Conservation (phyloP, 2,797 vertebrate genomes). For the Loriculus beryllinus region DNA sequence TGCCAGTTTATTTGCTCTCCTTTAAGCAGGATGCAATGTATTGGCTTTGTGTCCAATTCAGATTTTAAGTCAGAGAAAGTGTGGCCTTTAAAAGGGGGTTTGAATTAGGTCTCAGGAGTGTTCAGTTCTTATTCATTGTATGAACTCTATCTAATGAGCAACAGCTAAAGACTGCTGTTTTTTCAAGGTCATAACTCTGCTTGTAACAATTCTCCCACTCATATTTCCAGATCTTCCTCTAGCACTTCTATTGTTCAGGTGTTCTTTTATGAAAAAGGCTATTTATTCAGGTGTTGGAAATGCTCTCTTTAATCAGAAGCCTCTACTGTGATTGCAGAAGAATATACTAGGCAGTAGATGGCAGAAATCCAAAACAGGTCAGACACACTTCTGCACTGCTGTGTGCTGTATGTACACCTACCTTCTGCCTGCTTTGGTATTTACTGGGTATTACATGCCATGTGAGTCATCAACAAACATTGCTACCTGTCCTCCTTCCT, state of each 20-base stretch:
- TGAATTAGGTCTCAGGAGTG: neutral
- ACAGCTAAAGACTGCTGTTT: neutral
- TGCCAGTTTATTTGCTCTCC: constrained; percentile 17
- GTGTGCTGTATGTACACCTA: neutral
- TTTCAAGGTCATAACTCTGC: constrained; percentile 31
- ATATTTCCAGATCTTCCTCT: neutral
- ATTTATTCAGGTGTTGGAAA: constrained; percentile 23
- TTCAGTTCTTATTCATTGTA: neutral
- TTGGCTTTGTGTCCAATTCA: neutral
- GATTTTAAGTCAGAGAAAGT: constrained; percentile 20
- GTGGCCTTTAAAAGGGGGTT: neutral
- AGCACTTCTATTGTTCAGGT: neutral
- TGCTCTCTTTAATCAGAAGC: constrained; percentile 21
- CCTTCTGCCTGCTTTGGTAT: neutral
- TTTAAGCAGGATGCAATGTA: constrained; percentile 13
- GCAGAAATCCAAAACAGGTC: neutral
- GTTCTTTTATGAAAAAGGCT: neutral
- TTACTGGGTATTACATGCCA: neutral
- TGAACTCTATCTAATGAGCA: constrained; percentile 2
- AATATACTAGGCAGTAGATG: neutral
- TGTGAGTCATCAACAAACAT: neutral
- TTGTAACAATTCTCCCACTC: neutral
- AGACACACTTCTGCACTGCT: neutral
- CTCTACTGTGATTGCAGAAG: neutral
- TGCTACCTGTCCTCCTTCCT: neutral